Evolutionary conservation across 2,888 invertebrate genomes (phyloP).

Genomic region (Argyra leucocephala): DNA sequence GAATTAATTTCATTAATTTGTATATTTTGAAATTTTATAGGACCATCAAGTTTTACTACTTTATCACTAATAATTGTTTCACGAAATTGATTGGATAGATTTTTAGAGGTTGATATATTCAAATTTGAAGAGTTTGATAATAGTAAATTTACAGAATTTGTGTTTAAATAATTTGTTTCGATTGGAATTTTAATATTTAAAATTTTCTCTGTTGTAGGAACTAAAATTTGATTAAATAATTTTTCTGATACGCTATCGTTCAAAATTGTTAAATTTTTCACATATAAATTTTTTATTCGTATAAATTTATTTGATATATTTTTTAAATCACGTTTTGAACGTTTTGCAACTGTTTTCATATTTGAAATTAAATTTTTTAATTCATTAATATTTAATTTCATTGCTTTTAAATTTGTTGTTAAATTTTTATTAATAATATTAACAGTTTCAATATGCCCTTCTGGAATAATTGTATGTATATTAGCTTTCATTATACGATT

Average conservation of each 20-base stretch:
- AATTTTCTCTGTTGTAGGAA: background rate
- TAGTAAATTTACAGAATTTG: background rate
- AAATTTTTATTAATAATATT: background rate
- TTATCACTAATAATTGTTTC: background rate
- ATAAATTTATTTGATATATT: background rate
- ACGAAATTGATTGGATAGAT: background rate
- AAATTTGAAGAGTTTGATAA: background rate
- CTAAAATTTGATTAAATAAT: background rate
- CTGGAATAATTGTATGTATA: background rate
- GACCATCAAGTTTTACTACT: background rate
- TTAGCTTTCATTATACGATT: background rate
- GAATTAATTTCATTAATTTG: constrained; percentile 1
- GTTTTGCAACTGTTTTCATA: background rate
- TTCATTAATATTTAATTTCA: background rate
- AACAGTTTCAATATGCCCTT: background rate
- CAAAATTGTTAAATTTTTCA: background rate
- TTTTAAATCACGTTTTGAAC: background rate
- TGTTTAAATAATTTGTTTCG: background rate
- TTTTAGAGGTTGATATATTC: background rate
- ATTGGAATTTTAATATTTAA: background rate
- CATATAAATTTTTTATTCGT: background rate
- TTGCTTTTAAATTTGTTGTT: background rate
- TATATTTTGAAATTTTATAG: background rate
- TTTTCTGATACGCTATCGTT: background rate
- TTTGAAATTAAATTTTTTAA: background rate